Evolutionary conservation across 2,888 invertebrate species (phyloP), one percentile per base, ranked within the genome.

Genomic region (Pantelozetes paolii): DNA sequence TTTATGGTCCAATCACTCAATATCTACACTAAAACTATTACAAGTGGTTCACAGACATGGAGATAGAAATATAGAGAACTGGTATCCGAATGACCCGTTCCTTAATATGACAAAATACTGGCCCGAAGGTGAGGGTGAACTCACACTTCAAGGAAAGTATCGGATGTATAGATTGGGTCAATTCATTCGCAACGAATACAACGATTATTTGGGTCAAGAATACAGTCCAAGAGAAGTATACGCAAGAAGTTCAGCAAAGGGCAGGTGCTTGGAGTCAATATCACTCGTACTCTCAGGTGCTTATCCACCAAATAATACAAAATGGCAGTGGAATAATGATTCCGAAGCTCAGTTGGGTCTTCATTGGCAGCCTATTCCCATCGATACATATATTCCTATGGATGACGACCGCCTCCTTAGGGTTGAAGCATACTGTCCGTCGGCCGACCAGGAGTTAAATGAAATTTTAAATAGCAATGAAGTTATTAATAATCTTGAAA

Each of bases 81-180:
- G 32, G 2, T 70, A 28, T 30, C 71, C 74, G n/a, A 57, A 74
- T 8, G 74, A 74, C 45, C 74, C 74, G 3, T 75, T 36, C 42
- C 11, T 45, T 18, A 67, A 64, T 30, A 18, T 28, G 0, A 20
- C 11, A 6, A 69, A 72, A 36, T 71, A 71, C 32, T 76, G 76
- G 76, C 71, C 74, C 20, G 71, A 76, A 26, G 76, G 76, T 8
- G 8, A 57, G 3, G 71, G 57, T 6, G 50, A 76, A 40, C 20
- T 76, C 18, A 40, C 71, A 20, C 32, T 30, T 6, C 3, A 36
- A 3, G 76, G 76, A 13, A 70, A 71, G 23, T 18, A 45, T 23
- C 64, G 72, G 28, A 40, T 71, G 42, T 76, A 70, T 70, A 48
- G 40, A 48, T 71, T 76, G 8, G 76, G 76, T 30, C 71, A 71